Base-by-base conservation (phyloP, 2,113 vertebrate genomes). In the Pedetes capensis region DNA sequence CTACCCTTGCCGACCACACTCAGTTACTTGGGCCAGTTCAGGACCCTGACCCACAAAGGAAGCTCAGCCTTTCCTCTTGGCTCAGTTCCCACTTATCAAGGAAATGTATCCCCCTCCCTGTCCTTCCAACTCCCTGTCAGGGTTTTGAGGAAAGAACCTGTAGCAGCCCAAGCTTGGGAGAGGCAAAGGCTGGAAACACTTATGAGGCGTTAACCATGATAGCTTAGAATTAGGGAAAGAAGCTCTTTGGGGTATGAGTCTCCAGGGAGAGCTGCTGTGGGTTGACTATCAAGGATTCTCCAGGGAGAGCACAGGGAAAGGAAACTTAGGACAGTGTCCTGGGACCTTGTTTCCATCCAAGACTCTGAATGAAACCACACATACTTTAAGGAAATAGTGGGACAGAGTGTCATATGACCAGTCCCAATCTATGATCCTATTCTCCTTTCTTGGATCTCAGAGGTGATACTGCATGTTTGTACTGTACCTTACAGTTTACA, bases 71-170 rank as follows among this genome's bases (percentile, higher is more conserved):
- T 59, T 80, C 37, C 64, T 22, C 71, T 71, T n/a, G 25, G 63
- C 72, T 94, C 55, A 57, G 72, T 82, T 94, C 87, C 80, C 66
- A 49, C 42, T 71, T 59, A 55, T 37, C 37, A 93, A 57, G 89
- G 64, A 72, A 55, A 57, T 61, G 8, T 68, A 61, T 59, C 34
- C 20, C 27, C 37, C 29, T 91, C 47, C 25, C 92, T 68, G 27
- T 95, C 84, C 51, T 90, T 39, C 53, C 27, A 92, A 61, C 42
- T 61, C 25, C 47, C 39, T 84, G 68, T 34, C 64, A n/a, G 17
- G 53, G 27, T 64, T 96, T 79, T 84, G 39, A 66, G 63, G 57
- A 96, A 86, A 88, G 59, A 92, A 80, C 29, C 61, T 69, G 63
- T 64, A 84, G 53, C 34, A 72, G 57, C 37, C n/a, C 61, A 89